A percentile compares a stretch with the other conserved stretches of the same genome.
phyloP scores from a whole-genome alignment of 2,888 invertebrate species.

The Shargacucullia verbasci region DNA sequence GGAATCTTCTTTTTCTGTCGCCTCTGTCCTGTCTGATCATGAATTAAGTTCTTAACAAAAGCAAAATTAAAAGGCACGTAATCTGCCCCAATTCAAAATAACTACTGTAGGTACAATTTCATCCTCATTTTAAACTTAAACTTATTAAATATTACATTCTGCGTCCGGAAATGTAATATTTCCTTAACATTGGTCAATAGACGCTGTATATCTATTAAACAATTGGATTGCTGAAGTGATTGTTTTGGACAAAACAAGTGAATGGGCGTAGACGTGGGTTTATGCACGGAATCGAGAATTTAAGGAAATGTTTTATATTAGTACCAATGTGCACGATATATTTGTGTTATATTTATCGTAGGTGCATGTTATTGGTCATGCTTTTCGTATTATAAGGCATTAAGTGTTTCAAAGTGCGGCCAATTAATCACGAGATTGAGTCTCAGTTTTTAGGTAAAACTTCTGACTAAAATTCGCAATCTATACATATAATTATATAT shows the following conservation, averaged over 20 bases:
- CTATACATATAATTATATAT: background rate
- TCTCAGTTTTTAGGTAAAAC: background rate
- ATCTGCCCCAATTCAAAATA: too few species aligned
- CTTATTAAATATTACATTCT: slow-evolving; percentile 9
- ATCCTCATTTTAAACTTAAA: slow-evolving; percentile 12
- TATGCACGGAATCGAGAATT: slow-evolving; percentile 7
- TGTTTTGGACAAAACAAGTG: slow-evolving; percentile 33
- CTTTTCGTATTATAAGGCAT: slow-evolving; percentile 7
- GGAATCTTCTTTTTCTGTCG: too few species aligned
- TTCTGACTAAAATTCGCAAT: background rate
- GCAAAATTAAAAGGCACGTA: too few species aligned
- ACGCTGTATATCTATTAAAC: slow-evolving; percentile 26
- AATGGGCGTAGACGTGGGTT: slow-evolving; percentile 11
- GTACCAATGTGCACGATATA: background rate
- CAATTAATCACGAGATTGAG: background rate
- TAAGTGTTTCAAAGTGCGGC: too few species aligned
- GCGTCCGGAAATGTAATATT: slow-evolving; percentile 24
- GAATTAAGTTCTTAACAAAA: too few species aligned
- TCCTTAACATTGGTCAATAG: slow-evolving; percentile 16
- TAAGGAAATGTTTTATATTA: slow-evolving; percentile 16
- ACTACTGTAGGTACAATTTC: background rate
- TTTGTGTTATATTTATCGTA: background rate
- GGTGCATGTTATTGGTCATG: slow-evolving; percentile 3
- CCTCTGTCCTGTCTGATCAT: too few species aligned
- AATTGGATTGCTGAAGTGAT: slow-evolving; percentile 20